Evolutionary conservation across 2,797 vertebrate genomes (phyloP).

Genomic region (Lepidocolaptes lacrymiger): DNA sequence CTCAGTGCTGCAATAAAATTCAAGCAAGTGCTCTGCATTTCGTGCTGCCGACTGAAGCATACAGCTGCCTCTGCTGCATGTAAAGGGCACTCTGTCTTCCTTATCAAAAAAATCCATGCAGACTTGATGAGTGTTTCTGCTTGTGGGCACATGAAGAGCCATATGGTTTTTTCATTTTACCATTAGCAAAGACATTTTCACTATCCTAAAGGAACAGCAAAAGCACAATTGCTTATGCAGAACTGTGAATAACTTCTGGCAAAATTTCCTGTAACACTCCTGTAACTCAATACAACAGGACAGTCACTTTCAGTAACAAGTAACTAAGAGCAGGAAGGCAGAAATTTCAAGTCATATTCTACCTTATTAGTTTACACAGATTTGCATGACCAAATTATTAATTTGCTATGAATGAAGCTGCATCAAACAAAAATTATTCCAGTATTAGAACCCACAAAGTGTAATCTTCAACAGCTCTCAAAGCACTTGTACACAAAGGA

Average conservation of each 20-base stretch:
- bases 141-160: not conserved
- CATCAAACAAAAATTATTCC: not conserved
- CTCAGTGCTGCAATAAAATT: not conserved
- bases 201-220: not conserved
- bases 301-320: not conserved
- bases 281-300: not conserved
- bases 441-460: not conserved
- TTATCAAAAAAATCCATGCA: not conserved
- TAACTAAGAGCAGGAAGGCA: not conserved
- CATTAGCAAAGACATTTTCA: not conserved
- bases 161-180: not conserved
- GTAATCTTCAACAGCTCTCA: not conserved
- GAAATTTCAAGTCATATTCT: not conserved
- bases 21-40: not conserved
- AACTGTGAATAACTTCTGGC: not conserved
- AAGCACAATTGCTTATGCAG: not conserved
- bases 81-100: not conserved
- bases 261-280: not conserved
- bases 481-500: not conserved
- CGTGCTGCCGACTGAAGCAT: not conserved
- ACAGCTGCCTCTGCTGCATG: not conserved
- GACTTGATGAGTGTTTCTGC: not conserved
- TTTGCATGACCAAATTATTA: conserved; percentile 37
- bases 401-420: not conserved
- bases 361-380: conserved; percentile 31